These are phyloP conservation scores for Catostylus mosaicus DNA, from an alignment of 30 jellyfish, hydroid and myxozoan species.

Conservation along the genomic window DNA sequence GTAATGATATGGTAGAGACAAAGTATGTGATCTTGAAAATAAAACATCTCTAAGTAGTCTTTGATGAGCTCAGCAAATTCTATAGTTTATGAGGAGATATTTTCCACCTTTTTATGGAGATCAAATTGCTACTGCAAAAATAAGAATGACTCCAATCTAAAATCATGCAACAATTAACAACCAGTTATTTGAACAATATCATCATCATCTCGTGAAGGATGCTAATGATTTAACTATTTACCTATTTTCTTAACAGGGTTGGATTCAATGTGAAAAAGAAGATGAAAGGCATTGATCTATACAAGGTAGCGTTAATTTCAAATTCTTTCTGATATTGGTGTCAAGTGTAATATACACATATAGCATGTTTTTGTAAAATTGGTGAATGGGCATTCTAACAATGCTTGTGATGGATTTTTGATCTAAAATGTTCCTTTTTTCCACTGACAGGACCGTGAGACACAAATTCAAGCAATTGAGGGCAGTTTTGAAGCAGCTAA, in stretches of 20 bases:
- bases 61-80: neutral
- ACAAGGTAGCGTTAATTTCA: too few species aligned
- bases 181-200: too few species aligned
- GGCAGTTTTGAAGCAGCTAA: slow-evolving; percentile 99
- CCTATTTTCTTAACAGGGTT: slow-evolving; percentile 63
- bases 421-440: neutral
- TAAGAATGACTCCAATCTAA: too few species aligned
- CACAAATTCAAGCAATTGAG: slow-evolving; percentile 90
- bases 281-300: slow-evolving; percentile 86
- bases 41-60: neutral
- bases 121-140: too few species aligned
- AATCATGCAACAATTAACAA: too few species aligned
- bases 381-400: neutral
- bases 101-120: too few species aligned
- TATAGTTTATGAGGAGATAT: too few species aligned
- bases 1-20: slow-evolving; percentile 98
- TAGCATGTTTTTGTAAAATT: neutral
- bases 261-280: slow-evolving; percentile 87
- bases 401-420: neutral
- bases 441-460: slow-evolving; percentile 93
- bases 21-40: slow-evolving; percentile 56
- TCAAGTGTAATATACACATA: neutral
- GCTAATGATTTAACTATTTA: neutral
- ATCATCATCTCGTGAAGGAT: too few species aligned
- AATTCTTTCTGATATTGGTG: too few species aligned